These are phyloP conservation scores for Ormyrus thymus DNA, from an alignment of 2,888 invertebrate genomes.

Conservation along the genomic window DNA sequence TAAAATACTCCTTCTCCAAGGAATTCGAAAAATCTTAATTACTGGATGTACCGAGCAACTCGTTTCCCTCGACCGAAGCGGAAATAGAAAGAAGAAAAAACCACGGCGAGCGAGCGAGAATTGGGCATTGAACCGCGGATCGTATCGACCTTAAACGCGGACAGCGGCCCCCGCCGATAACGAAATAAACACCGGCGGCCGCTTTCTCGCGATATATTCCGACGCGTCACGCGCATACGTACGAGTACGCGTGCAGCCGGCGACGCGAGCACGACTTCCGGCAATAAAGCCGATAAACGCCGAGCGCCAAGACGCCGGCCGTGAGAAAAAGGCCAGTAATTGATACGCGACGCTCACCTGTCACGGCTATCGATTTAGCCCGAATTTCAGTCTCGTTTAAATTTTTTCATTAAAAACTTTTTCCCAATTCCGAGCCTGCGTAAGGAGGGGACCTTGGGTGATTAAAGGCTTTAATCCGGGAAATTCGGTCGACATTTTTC, in stretches of 20 bases:
- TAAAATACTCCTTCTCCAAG: too few species aligned
- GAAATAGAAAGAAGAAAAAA: too few species aligned
- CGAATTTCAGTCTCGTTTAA: too few species aligned
- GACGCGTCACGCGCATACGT: neutral
- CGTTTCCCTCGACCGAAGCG: neutral
- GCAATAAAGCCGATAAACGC: constrained; percentile 48
- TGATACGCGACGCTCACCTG: too few species aligned
- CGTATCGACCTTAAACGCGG: constrained; percentile 5
- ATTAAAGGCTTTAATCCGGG: too few species aligned
- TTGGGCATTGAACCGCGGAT: too few species aligned
- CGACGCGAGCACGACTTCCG: constrained; percentile 31
- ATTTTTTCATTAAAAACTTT: too few species aligned
- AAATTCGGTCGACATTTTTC: neutral
- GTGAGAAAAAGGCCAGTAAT: too few species aligned
- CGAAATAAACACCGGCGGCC: constrained; percentile 46
- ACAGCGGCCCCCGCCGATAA: constrained; percentile 18
- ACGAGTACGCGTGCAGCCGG: neutral
- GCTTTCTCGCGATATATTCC: neutral
- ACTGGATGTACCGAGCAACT: neutral
- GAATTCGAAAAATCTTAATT: neutral
- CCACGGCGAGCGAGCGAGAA: neutral
- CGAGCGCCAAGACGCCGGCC: neutral
- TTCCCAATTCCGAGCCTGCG: too few species aligned
- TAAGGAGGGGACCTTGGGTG: too few species aligned
- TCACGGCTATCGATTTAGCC: too few species aligned